phyloP scores from a whole-genome alignment of 1,140 invertebrate species.

The Protaetia brevitarsis region DNA sequence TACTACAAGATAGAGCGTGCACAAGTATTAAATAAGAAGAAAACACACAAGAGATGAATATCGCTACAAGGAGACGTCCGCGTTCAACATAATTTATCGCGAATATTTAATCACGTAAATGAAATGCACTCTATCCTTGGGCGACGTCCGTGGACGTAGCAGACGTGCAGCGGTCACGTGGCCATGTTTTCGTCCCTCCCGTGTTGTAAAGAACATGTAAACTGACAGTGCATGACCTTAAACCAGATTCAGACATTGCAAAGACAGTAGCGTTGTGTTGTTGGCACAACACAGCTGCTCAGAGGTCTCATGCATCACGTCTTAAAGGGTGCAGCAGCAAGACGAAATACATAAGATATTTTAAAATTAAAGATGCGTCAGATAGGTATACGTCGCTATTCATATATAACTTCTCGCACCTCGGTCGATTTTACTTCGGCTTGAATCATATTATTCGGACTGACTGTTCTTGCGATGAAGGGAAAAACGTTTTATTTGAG shows the following conservation, averaged over 20 bases:
- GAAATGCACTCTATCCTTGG: background rate
- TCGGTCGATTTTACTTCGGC: too few species aligned
- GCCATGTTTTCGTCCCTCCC: background rate
- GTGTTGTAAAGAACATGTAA: background rate
- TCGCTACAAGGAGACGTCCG: background rate
- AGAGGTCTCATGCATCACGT: background rate
- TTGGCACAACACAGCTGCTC: background rate
- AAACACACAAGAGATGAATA: too few species aligned
- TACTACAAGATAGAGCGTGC: too few species aligned
- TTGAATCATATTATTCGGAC: too few species aligned
- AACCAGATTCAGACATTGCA: constrained; percentile 8
- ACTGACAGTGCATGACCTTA: constrained; percentile 15
- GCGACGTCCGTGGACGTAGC: too few species aligned
- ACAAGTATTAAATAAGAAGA: too few species aligned
- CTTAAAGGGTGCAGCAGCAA: background rate
- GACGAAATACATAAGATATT: background rate
- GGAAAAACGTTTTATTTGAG: too few species aligned
- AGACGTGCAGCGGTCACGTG: background rate
- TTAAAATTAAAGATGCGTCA: background rate
- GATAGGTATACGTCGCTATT: too few species aligned
- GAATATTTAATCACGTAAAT: constrained; percentile 16
- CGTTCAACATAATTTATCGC: constrained; percentile 9
- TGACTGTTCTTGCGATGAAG: too few species aligned
- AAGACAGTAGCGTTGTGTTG: background rate
- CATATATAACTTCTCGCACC: too few species aligned